These are phyloP conservation scores for Callorhinus ursinus DNA, from an alignment of 2,113 vertebrate species.

Conservation along the genomic window DNA sequence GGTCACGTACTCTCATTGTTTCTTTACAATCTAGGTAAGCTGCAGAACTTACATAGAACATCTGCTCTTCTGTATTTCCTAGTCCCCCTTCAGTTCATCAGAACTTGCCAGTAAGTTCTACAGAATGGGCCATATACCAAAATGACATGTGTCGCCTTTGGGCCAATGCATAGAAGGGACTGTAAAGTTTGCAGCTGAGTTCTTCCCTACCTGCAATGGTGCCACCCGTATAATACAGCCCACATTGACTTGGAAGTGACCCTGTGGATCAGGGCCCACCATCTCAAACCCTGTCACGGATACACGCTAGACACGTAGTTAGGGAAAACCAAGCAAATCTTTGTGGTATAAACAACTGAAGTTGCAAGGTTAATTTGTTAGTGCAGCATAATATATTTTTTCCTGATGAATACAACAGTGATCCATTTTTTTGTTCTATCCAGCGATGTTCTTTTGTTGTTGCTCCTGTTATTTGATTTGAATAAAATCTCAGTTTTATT, in stretches of 20 bases:
- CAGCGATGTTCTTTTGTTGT: not conserved
- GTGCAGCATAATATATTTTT: not conserved
- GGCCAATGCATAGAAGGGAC: accelerated
- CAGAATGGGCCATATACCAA: not conserved
- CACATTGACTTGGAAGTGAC: not conserved
- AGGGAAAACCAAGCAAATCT: not conserved
- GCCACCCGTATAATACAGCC: too few relatives aligned
- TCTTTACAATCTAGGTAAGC: not conserved
- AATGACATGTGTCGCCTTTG: too few relatives aligned
- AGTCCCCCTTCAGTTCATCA: not conserved
- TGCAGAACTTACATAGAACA: not conserved
- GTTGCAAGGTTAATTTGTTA: not conserved
- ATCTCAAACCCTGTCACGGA: not conserved
- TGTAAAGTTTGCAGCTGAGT: not conserved
- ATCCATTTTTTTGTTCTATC: not conserved
- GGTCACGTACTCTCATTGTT: not conserved
- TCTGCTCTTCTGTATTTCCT: not conserved
- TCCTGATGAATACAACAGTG: not conserved
- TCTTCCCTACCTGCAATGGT: not conserved
- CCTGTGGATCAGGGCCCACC: not conserved
- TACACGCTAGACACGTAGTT: not conserved
- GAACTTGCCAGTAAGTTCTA: not conserved
- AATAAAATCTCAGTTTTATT: not conserved
- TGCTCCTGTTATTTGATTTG: not conserved
- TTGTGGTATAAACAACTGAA: not conserved